Percentiles rank a stretch among this genome's conserved stretches.
Evolutionary conservation across 35 echinoderm and acorn worm genomes (phyloP).

Genomic region (Hemicentrotus pulcherrimus): DNA sequence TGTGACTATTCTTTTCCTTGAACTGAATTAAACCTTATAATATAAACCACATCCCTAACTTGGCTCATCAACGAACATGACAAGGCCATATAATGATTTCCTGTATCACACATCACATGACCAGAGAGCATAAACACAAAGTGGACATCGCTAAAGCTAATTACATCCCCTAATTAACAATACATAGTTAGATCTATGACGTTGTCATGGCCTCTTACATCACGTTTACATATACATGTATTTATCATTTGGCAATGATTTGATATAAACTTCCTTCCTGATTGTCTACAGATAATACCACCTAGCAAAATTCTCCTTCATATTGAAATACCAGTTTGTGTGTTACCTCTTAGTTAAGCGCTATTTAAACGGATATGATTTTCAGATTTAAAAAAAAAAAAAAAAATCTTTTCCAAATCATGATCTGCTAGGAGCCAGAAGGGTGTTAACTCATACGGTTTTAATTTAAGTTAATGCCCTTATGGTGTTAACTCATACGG

Average conservation of each 20-base stretch:
- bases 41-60: neutral
- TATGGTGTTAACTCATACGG: too few relatives aligned
- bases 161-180: neutral
- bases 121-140: neutral
- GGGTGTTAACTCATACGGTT: too few relatives aligned
- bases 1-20: neutral
- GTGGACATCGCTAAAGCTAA: neutral
- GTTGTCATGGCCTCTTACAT: neutral
- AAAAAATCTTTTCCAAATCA: too few relatives aligned
- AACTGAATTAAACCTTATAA: neutral
- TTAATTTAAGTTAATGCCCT: too few relatives aligned
- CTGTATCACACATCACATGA: neutral
- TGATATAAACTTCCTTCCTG: neutral
- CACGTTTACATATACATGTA: neutral
- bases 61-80: neutral
- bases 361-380: too few relatives aligned
- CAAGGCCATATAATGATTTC: neutral
- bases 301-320: too few relatives aligned
- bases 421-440: too few relatives aligned
- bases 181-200: neutral
- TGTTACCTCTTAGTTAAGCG: too few relatives aligned
- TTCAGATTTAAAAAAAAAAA: too few relatives aligned
- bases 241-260: neutral
- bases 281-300: neutral
- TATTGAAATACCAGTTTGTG: too few relatives aligned